Evolutionary conservation across 2,113 vertebrate genomes (phyloP).

Genomic region (Mionectes macconnelli): DNA sequence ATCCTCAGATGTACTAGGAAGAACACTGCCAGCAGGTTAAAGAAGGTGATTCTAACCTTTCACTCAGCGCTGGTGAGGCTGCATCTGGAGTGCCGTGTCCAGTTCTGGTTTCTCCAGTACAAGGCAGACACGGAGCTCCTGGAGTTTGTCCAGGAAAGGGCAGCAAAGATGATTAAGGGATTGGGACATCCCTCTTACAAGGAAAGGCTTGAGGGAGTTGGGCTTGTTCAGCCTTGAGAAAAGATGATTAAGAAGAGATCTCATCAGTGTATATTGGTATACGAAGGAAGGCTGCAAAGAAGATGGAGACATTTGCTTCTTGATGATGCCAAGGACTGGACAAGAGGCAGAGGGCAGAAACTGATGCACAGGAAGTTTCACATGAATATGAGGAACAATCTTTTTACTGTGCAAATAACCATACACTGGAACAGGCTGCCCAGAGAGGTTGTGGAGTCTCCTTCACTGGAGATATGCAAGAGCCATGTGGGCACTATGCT

Average conservation of each 20-base stretch:
- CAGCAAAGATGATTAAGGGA: not conserved
- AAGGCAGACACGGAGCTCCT: not conserved
- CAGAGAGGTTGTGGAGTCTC: not conserved
- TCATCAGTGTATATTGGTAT: not conserved
- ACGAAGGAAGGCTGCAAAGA: not conserved
- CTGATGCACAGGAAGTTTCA: not conserved
- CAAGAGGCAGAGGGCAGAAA: not conserved
- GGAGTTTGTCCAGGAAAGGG: not conserved
- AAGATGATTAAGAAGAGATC: not conserved
- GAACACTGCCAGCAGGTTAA: not conserved
- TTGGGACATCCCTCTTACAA: too few species aligned
- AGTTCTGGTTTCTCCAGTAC: not conserved
- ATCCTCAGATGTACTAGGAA: not conserved
- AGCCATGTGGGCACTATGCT: not conserved
- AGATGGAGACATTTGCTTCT: not conserved
- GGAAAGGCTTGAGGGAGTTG: not conserved
- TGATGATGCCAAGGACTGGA: rapidly evolving
- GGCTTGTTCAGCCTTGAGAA: not conserved
- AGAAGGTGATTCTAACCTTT: not conserved
- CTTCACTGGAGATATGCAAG: not conserved
- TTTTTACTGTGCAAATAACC: not conserved
- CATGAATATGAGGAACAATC: not conserved
- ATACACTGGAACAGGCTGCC: rapidly evolving
- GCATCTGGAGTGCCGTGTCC: not conserved
- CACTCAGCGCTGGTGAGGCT: not conserved